Percentiles rank a stretch among this genome's conserved stretches.
Evolutionary conservation across 2,888 invertebrate genomes (phyloP).

Genomic region (Troides oblongomaculatus): DNA sequence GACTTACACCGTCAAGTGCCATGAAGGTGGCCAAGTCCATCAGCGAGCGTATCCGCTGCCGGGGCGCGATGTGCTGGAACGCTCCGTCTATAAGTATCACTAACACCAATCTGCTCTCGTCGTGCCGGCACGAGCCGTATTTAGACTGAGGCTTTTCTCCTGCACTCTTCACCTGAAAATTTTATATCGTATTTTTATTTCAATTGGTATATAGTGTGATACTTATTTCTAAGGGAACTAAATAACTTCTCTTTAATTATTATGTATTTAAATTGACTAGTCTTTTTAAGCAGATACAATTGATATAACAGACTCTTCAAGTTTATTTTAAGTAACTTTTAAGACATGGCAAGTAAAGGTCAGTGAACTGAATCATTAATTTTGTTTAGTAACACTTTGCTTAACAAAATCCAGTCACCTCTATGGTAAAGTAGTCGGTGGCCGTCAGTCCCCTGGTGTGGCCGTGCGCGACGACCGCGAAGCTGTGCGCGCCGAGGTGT

Average conservation of each 20-base stretch:
- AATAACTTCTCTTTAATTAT: too few relatives aligned
- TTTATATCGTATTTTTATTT: neutral
- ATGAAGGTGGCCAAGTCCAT: conserved; percentile 86
- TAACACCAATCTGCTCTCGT: conserved; percentile 77
- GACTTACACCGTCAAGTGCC: conserved; percentile 82
- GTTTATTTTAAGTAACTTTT: too few relatives aligned
- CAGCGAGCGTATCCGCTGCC: conserved; percentile 83
- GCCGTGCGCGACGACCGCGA: conserved; percentile 80
- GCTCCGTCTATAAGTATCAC: conserved; percentile 84
- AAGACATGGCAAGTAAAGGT: too few relatives aligned
- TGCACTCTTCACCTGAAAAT: conserved; percentile 65
- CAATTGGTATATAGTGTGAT: too few relatives aligned
- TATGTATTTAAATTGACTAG: too few relatives aligned
- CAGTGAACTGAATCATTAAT: too few relatives aligned
- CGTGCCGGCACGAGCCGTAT: conserved; percentile 61
- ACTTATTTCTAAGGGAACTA: too few relatives aligned
- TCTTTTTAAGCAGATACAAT: too few relatives aligned
- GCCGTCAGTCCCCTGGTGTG: conserved; percentile 76
- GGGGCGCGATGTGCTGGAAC: conserved; percentile 81
- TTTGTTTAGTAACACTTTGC: too few relatives aligned
- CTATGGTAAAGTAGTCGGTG: conserved; percentile 84
- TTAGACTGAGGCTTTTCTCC: conserved; percentile 70
- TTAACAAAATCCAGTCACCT: conserved; percentile 58
- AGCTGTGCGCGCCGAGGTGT: conserved; percentile 84
- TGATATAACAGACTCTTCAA: too few relatives aligned